Base-by-base conservation (phyloP, 1,140 invertebrate genomes). In the Pectinophora gossypiella region DNA sequence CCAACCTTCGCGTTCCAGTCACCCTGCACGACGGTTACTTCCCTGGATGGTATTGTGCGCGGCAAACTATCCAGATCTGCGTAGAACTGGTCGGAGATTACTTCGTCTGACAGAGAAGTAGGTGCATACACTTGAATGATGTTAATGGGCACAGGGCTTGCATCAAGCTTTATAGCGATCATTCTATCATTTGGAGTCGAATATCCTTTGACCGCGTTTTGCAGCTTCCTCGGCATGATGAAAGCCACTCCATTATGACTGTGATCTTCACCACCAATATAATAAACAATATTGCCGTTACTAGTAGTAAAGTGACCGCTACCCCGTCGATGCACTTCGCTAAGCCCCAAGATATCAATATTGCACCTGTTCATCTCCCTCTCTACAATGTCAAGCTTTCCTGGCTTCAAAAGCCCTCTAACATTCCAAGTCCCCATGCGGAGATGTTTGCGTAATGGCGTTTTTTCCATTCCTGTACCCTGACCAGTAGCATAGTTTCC, bases 401-500 rank as follows among this genome's bases (percentile, higher is more conserved):
- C 38, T 5, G 12, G 12, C 42, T 40, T 20, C 16, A 42, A n/a
- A 10, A 43, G 7, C 15, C 48, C 38, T 51, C 48, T 40, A 1
- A 43, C 48, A 43, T 51, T 51, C 48, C 48, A 51, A 15, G 48
- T 51, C 21, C 48, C 48, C 20, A 51, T 49, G 18, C 48, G 27
- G 7, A 49, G 32, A 12, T 36, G 18, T 49, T 49, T 38, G 4
- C 35, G 27, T 15, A 36, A 16, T 36, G 21, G 16, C 13, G 18
- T 36, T 49, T 38, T 49, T 15, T 12, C 4, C 20, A 10, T 7
- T n/a, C 35, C 35, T 12, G 48, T 51, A 36, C 47, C 19, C 6
- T 49, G n/a, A 49, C 47, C 47, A 49, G 47, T 47, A 36, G 32
- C 35, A 48, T 54, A 32, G 9, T 32, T 32, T 32, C 27, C 27